phyloP scores from a whole-genome alignment of 2,888 invertebrate species.

The Drosophila fungiperda region DNA sequence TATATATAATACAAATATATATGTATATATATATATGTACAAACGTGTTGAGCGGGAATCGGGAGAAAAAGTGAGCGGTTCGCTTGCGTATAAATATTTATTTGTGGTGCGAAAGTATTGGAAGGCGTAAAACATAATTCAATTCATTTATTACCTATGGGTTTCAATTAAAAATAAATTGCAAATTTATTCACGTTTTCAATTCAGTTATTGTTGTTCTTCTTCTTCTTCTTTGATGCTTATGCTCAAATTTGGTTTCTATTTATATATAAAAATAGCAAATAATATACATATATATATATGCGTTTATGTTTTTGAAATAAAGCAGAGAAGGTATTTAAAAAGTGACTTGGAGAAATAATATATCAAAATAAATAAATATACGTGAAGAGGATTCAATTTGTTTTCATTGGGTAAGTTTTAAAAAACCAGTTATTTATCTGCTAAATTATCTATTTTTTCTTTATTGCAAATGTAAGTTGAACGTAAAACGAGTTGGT shows the following conservation, averaged over 20 bases:
- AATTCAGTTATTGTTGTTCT: constrained; percentile 14
- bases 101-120: constrained; percentile 49
- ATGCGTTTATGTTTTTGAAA: constrained; percentile 14
- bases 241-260: constrained; percentile 49
- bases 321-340: constrained; percentile 7
- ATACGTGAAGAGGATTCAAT: constrained; percentile 5
- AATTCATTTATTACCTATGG: constrained; percentile 52
- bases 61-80: constrained; percentile 64
- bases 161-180: constrained; percentile 29
- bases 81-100: constrained; percentile 41
- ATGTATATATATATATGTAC: not conserved
- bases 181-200: constrained; percentile 12
- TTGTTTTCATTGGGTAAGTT: constrained; percentile 62
- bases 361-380: constrained; percentile 33
- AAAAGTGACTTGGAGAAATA: constrained; percentile 32
- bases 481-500: constrained; percentile 68
- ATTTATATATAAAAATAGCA: constrained; percentile 53
- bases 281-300: constrained; percentile 21
- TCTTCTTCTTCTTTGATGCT: constrained; percentile 27
- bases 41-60: constrained; percentile 22
- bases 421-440: constrained; percentile 49
- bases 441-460: constrained; percentile 20
- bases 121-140: constrained; percentile 46
- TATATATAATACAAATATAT: constrained; percentile 2
- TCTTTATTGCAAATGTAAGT: constrained; percentile 34